These are phyloP conservation scores for Campoplex nolae DNA, from an alignment of 2,888 invertebrate species.

Conservation along the genomic window DNA sequence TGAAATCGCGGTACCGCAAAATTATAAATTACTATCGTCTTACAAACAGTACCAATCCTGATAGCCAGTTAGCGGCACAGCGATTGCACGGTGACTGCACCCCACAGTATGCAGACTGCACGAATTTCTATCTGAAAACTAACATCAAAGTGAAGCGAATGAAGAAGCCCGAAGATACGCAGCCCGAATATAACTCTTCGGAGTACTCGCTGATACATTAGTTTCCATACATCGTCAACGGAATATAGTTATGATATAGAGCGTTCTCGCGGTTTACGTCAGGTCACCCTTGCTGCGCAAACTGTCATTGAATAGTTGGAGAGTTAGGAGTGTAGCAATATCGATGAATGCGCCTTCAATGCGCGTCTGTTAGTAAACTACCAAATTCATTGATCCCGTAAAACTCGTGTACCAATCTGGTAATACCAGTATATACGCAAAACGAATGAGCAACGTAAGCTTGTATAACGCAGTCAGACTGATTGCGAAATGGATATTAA, in stretches of 20 bases:
- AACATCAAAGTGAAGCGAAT: not conserved
- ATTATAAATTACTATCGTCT: not conserved
- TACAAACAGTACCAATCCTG: too few species aligned
- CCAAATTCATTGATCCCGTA: conserved; percentile 23
- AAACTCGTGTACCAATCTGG: conserved; percentile 13
- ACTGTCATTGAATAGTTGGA: not conserved
- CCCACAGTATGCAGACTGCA: too few species aligned
- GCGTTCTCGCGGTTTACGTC: not conserved
- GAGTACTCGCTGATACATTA: not conserved
- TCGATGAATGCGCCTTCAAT: conserved; percentile 39
- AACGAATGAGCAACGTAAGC: not conserved
- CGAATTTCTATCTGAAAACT: too few species aligned
- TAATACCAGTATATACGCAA: not conserved
- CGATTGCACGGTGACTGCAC: too few species aligned
- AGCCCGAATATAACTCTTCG: not conserved
- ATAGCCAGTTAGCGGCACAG: too few species aligned
- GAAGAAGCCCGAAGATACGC: not conserved
- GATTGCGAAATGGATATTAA: conserved; percentile 35
- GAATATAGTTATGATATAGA: not conserved
- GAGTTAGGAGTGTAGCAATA: not conserved
- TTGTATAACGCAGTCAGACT: conserved; percentile 17
- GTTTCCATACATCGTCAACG: not conserved
- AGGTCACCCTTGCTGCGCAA: conserved; percentile 1
- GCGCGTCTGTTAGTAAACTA: conserved; percentile 12
- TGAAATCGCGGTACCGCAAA: not conserved